A percentile compares a stretch with the other conserved stretches of the same genome.
Conservation (phyloP, 2,113 vertebrate species). For the Dipodomys merriami region DNA sequence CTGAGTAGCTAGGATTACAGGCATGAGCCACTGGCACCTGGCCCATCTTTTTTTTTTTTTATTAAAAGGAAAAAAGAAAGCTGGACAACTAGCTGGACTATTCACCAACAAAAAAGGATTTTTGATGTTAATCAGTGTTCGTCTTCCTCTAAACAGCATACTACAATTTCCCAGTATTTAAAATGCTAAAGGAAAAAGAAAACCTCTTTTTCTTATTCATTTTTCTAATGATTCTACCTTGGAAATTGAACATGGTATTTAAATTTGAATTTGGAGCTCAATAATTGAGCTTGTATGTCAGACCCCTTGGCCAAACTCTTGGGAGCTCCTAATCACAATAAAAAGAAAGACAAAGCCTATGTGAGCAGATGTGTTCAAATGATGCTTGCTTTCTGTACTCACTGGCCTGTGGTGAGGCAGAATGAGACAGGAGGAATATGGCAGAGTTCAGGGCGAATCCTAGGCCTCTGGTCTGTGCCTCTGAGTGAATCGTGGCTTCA, state of each 20-base stretch:
- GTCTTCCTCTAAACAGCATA: neutral
- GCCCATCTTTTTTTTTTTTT: no score
- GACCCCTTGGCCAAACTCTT: neutral
- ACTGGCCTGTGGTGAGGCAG: neutral
- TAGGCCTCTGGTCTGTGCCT: neutral
- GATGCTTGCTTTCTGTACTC: neutral
- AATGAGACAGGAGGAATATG: neutral
- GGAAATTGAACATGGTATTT: neutral
- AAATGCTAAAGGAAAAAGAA: neutral
- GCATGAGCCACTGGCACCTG: no score
- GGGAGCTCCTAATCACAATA: neutral
- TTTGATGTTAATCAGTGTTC: neutral
- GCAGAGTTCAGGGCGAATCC: neutral
- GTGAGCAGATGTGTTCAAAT: neutral
- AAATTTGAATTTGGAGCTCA: neutral
- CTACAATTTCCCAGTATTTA: neutral
- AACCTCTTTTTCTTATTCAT: neutral
- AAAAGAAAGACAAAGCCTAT: neutral
- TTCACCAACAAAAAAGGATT: neutral
- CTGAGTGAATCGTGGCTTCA: neutral
- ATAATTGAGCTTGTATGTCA: neutral
- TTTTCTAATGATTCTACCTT: neutral
- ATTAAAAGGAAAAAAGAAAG: no score
- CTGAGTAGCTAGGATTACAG: no score
- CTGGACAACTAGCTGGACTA: no score